Base-by-base conservation (phyloP, 2,113 vertebrate genomes). In the Oryzias woworae region DNA sequence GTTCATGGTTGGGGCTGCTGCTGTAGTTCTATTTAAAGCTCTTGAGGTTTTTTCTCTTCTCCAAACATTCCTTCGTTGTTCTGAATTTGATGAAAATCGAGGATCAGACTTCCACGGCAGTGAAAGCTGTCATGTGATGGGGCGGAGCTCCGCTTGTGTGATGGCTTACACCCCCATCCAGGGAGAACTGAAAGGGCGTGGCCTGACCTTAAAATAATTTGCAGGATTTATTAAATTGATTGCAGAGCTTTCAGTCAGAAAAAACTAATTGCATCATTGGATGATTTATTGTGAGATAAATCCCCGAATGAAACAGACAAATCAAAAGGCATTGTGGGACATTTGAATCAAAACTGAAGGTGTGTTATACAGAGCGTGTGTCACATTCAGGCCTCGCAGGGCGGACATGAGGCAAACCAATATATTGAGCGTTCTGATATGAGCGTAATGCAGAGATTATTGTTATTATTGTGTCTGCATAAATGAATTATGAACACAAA, bases 31-130 rank as follows among this genome's bases (percentile, higher is more conserved):
- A 31, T 56, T 16, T 43, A 14, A 23, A 23, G 23, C 18, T 22
- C 54, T 16, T 44, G 20, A 20, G 20, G 20, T 1, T 20, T 1
- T 20, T 20, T 20, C 20, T 20, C 13, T 17, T 23, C 16, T 46
- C 42, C 59, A 51, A 61, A 22, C 28, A 28, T 26, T 45, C 15
- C 13, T 28, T 17, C 58, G 28, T 62, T 15, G 58, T 68, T n/a
- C 55, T 18, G 50, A 18, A 3, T 51, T 42, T 12, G 8, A 2
- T 20, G 4, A 55, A 61, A 61, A 49, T 69, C 58, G 23, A 48
- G 22, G 61, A 12, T 28, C 47, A 42, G 58, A 41, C 24, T 28
- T 59, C 20, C 57, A 60, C 28, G 13, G n/a, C 47, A 16, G 47
- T 50, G 28, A 41, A 41, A 61, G 41, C 7, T 15, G 14, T 61